Conservation (phyloP, 2,888 invertebrate genomes). For the Aproaerema taeniolella region DNA sequence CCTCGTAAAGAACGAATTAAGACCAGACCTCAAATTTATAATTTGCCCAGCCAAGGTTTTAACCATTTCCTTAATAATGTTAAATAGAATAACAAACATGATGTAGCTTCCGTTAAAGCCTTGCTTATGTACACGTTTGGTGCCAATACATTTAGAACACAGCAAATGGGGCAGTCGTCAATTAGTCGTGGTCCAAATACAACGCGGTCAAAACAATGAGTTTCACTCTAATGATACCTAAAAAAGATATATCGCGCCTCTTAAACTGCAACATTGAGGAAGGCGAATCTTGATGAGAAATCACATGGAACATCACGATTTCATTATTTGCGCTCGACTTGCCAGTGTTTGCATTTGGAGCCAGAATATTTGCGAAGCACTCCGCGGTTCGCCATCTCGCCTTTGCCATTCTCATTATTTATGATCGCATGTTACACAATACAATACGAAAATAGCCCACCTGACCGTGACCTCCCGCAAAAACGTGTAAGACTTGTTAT, state of each 20-base stretch:
- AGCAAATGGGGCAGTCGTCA: conserved; percentile 18
- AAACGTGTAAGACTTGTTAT: conserved; percentile 7
- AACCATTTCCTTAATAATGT: conserved; percentile 7
- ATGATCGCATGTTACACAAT: conserved; percentile 15
- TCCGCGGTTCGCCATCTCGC: conserved; percentile 29
- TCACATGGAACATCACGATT: conserved; percentile 31
- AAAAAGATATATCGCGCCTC: conserved; percentile 16
- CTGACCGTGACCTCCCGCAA: conserved; percentile 17
- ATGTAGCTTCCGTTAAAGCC: too few relatives aligned
- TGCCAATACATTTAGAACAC: conserved; percentile 18
- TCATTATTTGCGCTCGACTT: conserved; percentile 23
- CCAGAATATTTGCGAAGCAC: conserved; percentile 54
- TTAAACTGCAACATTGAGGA: conserved; percentile 1
- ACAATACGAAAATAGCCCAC: conserved; percentile 15
- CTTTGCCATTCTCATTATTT: conserved; percentile 30
- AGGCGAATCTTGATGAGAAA: conserved; percentile 17
- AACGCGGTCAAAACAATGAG: conserved; percentile 28
- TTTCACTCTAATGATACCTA: conserved; percentile 24
- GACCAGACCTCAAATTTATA: too few relatives aligned
- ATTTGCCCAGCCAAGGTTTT: background rate
- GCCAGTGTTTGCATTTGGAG: conserved; percentile 37
- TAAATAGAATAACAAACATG: background rate
- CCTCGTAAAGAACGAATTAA: too few relatives aligned
- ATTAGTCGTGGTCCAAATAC: conserved; percentile 29
- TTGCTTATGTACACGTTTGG: too few relatives aligned